Base-by-base conservation (phyloP, 1,140 invertebrate genomes). In the Drosophila parvula region DNA sequence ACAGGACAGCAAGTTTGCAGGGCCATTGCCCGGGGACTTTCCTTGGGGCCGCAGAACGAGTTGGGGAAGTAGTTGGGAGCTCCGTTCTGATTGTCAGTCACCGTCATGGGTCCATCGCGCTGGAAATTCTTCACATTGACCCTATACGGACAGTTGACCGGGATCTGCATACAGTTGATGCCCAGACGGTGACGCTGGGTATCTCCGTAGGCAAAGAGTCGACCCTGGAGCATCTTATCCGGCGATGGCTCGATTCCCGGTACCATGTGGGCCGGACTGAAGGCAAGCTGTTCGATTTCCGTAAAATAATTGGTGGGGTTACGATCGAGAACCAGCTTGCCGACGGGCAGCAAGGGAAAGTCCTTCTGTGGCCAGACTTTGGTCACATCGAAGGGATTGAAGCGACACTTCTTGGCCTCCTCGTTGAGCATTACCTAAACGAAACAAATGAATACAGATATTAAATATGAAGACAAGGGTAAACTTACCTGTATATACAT, bases 31-130 rank as follows among this genome's bases (percentile, higher is more conserved):
- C 85, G 56, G 2, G 85, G 28, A 40, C 85, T 79, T n/a, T 82
- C 93, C 47, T 93, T 81, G 4, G 96, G 96, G 0, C 97, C 97
- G 58, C 91, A 92, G 91, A 98, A 98, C 79, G 96, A 97, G 92
- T 98, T 98, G 0, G 97, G 97, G 92, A 94, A 97, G 83, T 98
- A 98, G 91, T 98, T 98, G 2, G 97, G 97, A 5, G 96, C 96
- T 38, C 95, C 95, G 50, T 92, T 94, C 93, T 95, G 93, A 79
- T 94, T 94, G 55, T 90, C 82, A 74, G 93, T 91, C 47, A 93
- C 79, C 4, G 93, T 91, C 93, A 95, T 95, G 4, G 94, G 92
- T 0, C 97, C 97, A 92, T 98, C 97, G 14, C 97, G 93, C 90
- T 97, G 96, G 79, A 96, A 97, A 91, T 97, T 97, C 40, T 86